A percentile compares a stretch with the other conserved stretches of the same genome.
Evolutionary conservation across 1,140 invertebrate species (phyloP).

Genomic region (Drosophila oshimai): DNA sequence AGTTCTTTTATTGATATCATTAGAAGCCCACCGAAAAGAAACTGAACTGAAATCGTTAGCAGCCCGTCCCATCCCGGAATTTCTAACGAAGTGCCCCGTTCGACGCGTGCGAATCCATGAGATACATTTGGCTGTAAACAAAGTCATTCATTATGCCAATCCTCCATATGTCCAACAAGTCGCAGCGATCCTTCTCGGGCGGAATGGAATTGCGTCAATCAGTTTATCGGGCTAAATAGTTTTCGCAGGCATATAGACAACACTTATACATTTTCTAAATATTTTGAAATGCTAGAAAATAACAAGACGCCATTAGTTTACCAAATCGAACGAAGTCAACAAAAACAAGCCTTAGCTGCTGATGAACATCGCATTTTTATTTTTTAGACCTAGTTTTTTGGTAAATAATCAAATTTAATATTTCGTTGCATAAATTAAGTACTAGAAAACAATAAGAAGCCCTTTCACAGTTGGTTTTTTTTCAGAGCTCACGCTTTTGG

Average conservation of each 20-base stretch:
- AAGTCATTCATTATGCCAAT: conserved; percentile 59
- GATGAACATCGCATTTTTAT: not conserved
- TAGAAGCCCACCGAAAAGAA: conserved; percentile 40
- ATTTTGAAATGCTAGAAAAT: conserved; percentile 8
- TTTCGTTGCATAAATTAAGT: not conserved
- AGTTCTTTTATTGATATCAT: conserved; percentile 70
- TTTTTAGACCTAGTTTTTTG: not conserved
- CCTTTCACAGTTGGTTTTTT: conserved; percentile 7
- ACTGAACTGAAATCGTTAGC: not conserved
- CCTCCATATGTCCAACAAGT: conserved; percentile 46
- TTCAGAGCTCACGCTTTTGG: not conserved
- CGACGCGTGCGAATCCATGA: conserved; percentile 51
- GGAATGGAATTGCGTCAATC: conserved; percentile 39
- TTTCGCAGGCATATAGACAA: not conserved
- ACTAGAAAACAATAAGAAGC: not conserved
- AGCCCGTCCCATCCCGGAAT: not conserved
- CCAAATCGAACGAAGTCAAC: too few relatives aligned
- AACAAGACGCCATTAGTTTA: not conserved
- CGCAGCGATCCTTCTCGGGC: conserved; percentile 15
- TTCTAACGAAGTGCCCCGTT: conserved; percentile 18
- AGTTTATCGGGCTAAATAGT: conserved; percentile 16
- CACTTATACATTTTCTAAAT: conserved; percentile 19
- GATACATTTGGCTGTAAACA: conserved; percentile 66
- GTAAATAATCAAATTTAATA: not conserved
- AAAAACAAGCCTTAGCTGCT: too few relatives aligned